phyloP scores from a whole-genome alignment of 2,797 vertebrate species.

The Crocidura indochinensis region DNA sequence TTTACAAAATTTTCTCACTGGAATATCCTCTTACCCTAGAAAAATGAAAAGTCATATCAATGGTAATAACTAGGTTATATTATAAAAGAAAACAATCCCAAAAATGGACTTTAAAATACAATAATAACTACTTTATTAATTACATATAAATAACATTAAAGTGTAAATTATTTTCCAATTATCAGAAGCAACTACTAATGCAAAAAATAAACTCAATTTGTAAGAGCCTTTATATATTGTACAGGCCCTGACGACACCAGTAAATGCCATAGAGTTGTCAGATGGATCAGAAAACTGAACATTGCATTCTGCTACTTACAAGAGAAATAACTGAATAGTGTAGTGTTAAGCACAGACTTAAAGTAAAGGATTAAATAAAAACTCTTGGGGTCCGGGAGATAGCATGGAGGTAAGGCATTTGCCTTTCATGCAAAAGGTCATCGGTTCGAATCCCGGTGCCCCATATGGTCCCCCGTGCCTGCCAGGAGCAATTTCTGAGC shows the following conservation, averaged over 20 bases:
- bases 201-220: neutral
- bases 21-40: neutral
- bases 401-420: too few relatives aligned
- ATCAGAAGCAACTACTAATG: neutral
- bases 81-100: neutral
- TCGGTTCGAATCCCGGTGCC: too few relatives aligned
- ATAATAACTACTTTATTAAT: constrained; percentile 12
- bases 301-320: too few relatives aligned
- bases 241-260: neutral
- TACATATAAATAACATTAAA: neutral
- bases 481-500: too few relatives aligned
- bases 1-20: neutral
- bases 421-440: too few relatives aligned
- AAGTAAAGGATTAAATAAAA: too few relatives aligned
- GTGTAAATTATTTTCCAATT: neutral
- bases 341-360: too few relatives aligned
- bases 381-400: too few relatives aligned
- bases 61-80: neutral
- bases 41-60: neutral
- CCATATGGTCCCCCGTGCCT: too few relatives aligned
- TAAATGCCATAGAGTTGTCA: too few relatives aligned
- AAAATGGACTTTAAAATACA: constrained; percentile 11
- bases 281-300: too few relatives aligned
- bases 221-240: neutral
- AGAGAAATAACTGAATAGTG: too few relatives aligned